Evolutionary conservation across 1,140 invertebrate species (phyloP).

Genomic region (Aphelenchoides fujianensis): DNA sequence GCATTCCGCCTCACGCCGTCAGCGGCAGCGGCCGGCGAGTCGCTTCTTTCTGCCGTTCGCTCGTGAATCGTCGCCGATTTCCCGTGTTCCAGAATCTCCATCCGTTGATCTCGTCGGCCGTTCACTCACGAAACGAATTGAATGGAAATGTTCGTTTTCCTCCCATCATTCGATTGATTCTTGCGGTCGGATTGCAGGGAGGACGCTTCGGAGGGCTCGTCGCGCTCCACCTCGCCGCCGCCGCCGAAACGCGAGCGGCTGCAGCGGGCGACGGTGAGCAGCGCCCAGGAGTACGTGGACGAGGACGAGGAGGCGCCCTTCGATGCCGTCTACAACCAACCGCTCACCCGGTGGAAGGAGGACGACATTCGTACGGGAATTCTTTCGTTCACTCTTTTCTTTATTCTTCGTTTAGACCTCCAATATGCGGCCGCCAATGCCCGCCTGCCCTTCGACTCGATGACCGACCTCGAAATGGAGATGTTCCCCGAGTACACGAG

Average conservation of each 20-base stretch:
- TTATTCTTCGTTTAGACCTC: slow-evolving; percentile 29
- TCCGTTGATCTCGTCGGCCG: too few relatives aligned
- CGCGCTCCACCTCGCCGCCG: slow-evolving; percentile 6
- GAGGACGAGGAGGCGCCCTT: slow-evolving; percentile 13
- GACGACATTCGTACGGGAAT: slow-evolving; percentile 12
- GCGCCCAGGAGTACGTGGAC: background rate
- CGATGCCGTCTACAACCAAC: background rate
- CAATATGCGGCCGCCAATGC: slow-evolving; percentile 43
- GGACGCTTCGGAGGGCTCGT: background rate
- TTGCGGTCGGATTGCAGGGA: too few relatives aligned
- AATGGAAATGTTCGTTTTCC: too few relatives aligned
- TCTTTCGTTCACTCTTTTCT: background rate
- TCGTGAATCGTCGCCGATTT: too few relatives aligned
- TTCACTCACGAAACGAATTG: too few relatives aligned
- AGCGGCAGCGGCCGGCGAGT: too few relatives aligned
- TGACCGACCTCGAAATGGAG: slow-evolving; percentile 62
- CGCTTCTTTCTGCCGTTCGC: too few relatives aligned
- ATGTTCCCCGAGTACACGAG: slow-evolving; percentile 37
- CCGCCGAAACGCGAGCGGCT: background rate
- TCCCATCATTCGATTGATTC: too few relatives aligned
- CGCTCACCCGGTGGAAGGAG: slow-evolving; percentile 8
- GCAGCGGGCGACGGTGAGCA: background rate
- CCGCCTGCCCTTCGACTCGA: slow-evolving; percentile 42
- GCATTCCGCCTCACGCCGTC: too few relatives aligned
- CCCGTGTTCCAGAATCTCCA: too few relatives aligned